Base-by-base conservation (phyloP, 2,888 invertebrate species). In the Geotrupes spiniger region DNA sequence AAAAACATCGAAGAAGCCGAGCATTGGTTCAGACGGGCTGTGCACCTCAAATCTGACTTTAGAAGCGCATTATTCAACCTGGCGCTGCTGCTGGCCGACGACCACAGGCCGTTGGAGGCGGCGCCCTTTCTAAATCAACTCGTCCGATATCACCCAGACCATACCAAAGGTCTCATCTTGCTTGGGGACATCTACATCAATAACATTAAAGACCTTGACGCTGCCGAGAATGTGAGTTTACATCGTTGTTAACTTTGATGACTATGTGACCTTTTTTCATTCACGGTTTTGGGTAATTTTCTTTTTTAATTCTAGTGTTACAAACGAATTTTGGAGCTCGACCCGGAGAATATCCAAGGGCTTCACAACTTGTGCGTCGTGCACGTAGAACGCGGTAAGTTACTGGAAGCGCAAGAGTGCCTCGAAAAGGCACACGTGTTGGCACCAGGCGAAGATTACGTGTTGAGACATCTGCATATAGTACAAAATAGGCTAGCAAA, bases 181-280 rank as follows among this genome's bases (percentile, higher is more conserved):
- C 76, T 96, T 9, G 96, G 96, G 8, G 96, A 97, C 70, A 93
- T 97, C 66, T 95, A 95, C 73, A 93, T 97, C 55, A 97, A 96
- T 73, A 89, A 90, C 58, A 88, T 95, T 64, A 94, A 94, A 68
- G 93, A 97, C 72, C 74, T 95, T 65, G 91, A 93, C 70, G 91
- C 92, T 1, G 97, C 97, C 12, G 95, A 96, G 74, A 87, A 87
- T 72, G 92, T 93, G 69, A 82, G 83, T 77, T 46, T 29, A 12
- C 36, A 42, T 4, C 8, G 4, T 4, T 11, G 12, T 11, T 26
- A 6, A 29, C 29, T 29, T 5, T 29, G 10, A 17, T 4, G 2
- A 10, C 25, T 21, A 21, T 21, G 3, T 21, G 4, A 38, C 9
- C 17, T 8, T 38, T 11, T 26, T 41, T 2, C n/a, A 10, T 1